Percentiles rank a stretch among this genome's conserved stretches.
phyloP scores from a whole-genome alignment of 2,888 invertebrate species.

The Stegana nigrithorax region DNA sequence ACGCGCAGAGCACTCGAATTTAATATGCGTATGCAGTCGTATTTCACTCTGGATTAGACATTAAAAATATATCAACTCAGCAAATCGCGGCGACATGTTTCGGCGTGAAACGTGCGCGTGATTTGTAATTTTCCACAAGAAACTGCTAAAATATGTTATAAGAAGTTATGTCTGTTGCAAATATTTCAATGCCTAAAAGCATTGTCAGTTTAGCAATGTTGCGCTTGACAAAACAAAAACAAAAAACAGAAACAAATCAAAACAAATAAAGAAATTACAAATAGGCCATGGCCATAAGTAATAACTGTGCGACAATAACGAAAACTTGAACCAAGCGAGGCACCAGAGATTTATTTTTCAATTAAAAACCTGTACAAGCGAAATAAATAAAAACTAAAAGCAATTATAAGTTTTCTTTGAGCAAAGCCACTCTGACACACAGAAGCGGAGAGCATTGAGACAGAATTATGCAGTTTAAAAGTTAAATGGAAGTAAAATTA shows the following conservation, averaged over 20 bases:
- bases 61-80: constrained; percentile 45
- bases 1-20: too few species aligned
- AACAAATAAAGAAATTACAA: background rate
- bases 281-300: too few species aligned
- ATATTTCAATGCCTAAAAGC: too few species aligned
- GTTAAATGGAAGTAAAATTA: background rate
- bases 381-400: constrained; percentile 56
- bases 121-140: constrained; percentile 37
- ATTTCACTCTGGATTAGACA: constrained; percentile 4
- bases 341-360: too few species aligned
- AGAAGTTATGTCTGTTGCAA: too few species aligned
- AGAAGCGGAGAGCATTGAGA: background rate
- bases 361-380: constrained; percentile 20
- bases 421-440: constrained; percentile 42
- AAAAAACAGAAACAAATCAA: background rate
- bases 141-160: too few species aligned
- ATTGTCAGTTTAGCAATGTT: too few species aligned
- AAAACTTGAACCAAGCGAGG: too few species aligned
- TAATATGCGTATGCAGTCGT: constrained; percentile 6
- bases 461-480: background rate
- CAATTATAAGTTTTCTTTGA: constrained; percentile 57
- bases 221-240: too few species aligned
- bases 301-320: too few species aligned
- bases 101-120: constrained; percentile 42
- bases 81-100: constrained; percentile 56